These are phyloP conservation scores for Oxytorus armatus DNA, from an alignment of 2,888 invertebrate species.

Conservation along the genomic window DNA sequence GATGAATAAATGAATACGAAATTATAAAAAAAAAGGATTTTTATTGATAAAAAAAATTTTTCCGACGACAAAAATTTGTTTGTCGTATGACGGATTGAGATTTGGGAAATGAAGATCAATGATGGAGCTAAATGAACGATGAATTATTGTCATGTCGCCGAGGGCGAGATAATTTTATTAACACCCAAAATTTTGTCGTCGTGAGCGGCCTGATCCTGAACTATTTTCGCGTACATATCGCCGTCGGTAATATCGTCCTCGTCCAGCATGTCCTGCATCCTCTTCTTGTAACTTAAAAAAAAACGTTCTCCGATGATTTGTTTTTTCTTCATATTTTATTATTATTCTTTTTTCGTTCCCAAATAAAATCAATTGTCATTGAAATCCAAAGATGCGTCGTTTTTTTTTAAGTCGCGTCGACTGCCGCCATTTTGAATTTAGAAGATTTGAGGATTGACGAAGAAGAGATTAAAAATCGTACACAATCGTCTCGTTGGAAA, in stretches of 20 bases:
- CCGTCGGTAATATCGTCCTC: conserved; percentile 88
- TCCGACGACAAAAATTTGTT: too few relatives aligned
- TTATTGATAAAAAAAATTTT: too few relatives aligned
- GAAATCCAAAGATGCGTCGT: neutral
- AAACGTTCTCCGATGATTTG: too few relatives aligned
- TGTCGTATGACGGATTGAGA: too few relatives aligned
- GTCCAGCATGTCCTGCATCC: conserved; percentile 91
- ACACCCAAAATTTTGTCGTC: conserved; percentile 82
- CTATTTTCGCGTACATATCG: conserved; percentile 83
- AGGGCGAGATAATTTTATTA: conserved; percentile 77
- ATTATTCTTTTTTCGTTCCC: too few relatives aligned
- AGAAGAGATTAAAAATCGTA: too few relatives aligned
- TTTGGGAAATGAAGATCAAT: conserved; percentile 7
- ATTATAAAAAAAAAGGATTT: conserved; percentile 6
- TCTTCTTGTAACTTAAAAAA: conserved; percentile 91
- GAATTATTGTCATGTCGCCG: conserved; percentile 68
- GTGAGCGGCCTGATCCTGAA: conserved; percentile 81
- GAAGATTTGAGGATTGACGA: too few relatives aligned
- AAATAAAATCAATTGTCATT: conserved; percentile 9
- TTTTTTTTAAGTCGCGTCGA: too few relatives aligned
- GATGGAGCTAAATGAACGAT: conserved; percentile 38
- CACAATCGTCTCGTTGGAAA: too few relatives aligned
- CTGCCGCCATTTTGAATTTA: conserved; percentile 11
- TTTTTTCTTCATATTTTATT: too few relatives aligned
- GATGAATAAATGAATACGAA: conserved; percentile 14